These are phyloP conservation scores for Montipora efflorescens DNA, from an alignment of 64 coral and sea anemone species.

Conservation along the genomic window DNA sequence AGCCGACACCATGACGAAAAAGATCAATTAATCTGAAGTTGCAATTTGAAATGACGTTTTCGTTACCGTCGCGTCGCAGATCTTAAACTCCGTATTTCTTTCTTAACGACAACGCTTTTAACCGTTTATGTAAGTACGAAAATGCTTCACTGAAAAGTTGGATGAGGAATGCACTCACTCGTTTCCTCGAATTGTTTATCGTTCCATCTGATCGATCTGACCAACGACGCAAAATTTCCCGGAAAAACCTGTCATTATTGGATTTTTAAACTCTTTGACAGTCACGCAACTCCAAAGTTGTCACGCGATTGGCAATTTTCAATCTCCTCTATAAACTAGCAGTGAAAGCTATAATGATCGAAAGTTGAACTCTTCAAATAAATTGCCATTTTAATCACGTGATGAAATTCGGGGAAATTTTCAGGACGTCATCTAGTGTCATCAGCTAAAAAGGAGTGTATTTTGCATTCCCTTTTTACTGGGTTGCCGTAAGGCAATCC, in stretches of 20 bases:
- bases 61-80: too few species aligned
- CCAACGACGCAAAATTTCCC: not conserved
- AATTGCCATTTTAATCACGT: not conserved
- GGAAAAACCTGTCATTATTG: not conserved
- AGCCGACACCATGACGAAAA: too few species aligned
- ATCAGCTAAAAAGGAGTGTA: not conserved
- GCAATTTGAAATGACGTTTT: too few species aligned
- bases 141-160: not conserved
- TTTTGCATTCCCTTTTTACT: not conserved
- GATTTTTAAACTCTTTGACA: too few species aligned
- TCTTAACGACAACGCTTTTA: not conserved
- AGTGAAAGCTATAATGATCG: not conserved
- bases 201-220: not conserved
- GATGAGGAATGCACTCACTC: not conserved
- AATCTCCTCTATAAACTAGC: not conserved
- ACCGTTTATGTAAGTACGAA: not conserved
- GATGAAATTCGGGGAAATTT: not conserved
- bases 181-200: not conserved
- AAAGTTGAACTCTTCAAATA: not conserved
- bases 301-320: not conserved
- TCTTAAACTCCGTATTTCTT: too few species aligned
- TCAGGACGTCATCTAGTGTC: not conserved
- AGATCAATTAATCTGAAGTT: too few species aligned
- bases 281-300: not conserved
- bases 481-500: too few species aligned